Conservation (phyloP, 2,797 vertebrate genomes). For the Coregonus sp. region DNA sequence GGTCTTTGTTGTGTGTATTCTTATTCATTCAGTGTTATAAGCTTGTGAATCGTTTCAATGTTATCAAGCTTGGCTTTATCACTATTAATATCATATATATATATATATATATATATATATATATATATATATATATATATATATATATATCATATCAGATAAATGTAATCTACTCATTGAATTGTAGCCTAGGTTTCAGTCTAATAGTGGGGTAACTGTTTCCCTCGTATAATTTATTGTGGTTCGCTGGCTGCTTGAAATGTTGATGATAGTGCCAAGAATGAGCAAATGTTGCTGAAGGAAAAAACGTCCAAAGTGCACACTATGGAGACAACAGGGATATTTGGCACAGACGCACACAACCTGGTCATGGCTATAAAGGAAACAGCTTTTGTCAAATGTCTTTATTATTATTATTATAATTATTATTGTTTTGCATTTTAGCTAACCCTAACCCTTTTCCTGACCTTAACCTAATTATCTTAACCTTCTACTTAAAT, state of each 20-base stretch:
- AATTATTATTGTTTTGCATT: too few species aligned
- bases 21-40: neutral
- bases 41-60: neutral
- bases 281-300: neutral
- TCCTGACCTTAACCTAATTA: too few species aligned
- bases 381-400: too few species aligned
- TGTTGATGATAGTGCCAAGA: neutral
- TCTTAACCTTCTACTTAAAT: too few species aligned
- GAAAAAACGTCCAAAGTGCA: slow-evolving; percentile 17
- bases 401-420: too few species aligned
- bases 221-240: neutral
- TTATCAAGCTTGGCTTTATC: neutral
- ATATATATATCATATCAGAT: neutral
- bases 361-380: neutral
- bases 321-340: neutral
- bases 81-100: neutral
- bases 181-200: neutral
- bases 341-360: neutral
- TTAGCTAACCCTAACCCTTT: too few species aligned
- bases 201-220: neutral
- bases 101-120: too few species aligned
- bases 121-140: too few species aligned
- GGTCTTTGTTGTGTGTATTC: slow-evolving; percentile 6
- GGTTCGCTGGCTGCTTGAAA: neutral
- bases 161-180: neutral